A percentile compares a stretch with the other conserved stretches of the same genome.
phyloP scores from a whole-genome alignment of 2,113 vertebrate genomes.

The Trematocara zebra region DNA sequence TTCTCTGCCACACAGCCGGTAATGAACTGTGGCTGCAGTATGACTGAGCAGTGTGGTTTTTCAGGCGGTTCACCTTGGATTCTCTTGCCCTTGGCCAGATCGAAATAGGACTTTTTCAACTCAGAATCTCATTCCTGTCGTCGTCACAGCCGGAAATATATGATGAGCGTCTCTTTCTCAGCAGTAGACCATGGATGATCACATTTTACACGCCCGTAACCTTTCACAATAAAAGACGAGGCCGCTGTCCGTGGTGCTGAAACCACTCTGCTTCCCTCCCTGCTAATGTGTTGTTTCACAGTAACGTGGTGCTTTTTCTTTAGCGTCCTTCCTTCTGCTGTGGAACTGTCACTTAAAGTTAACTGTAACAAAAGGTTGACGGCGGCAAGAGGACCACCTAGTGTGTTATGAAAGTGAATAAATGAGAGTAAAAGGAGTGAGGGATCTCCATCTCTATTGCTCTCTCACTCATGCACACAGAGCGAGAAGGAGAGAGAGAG shows the following conservation, averaged over 20 bases:
- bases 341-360: neutral
- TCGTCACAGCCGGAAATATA: neutral
- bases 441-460: neutral
- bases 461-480: neutral
- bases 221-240: slow-evolving; percentile 13
- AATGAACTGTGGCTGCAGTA: slow-evolving; percentile 13
- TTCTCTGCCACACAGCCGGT: neutral
- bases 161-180: neutral
- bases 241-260: slow-evolving; percentile 67
- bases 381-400: neutral
- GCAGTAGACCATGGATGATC: neutral
- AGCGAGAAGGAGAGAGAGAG: neutral
- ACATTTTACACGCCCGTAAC: neutral
- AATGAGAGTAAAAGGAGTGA: neutral
- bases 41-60: slow-evolving; percentile 8
- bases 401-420: slow-evolving; percentile 22
- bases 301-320: neutral
- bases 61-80: slow-evolving; percentile 11
- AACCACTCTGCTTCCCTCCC: neutral
- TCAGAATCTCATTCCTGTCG: neutral
- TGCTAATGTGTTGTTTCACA: neutral
- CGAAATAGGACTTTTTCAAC: slow-evolving; percentile 11
- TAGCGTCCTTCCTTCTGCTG: neutral
- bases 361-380: neutral
- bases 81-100: slow-evolving; percentile 25